Percentiles rank a stretch among this genome's conserved stretches.
phyloP scores from a whole-genome alignment of 2,113 vertebrate genomes.

The Etheostoma cragini region DNA sequence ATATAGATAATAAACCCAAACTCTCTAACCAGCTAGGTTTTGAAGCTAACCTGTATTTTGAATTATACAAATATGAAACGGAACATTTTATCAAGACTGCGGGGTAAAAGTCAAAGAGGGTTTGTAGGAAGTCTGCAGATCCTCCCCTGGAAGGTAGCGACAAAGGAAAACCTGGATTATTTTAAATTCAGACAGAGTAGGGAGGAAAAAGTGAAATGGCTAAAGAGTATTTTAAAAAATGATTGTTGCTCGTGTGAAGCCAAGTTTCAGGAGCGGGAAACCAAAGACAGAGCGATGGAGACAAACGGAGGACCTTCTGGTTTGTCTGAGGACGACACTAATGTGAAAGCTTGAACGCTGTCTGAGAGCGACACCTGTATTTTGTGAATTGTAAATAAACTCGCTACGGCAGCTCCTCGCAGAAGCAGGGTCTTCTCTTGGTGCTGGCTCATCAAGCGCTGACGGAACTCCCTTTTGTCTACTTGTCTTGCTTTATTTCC shows the following conservation, averaged over 20 bases:
- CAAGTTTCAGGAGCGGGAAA: constrained; percentile 41
- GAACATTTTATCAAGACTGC: constrained; percentile 15
- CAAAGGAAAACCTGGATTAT: constrained; percentile 6
- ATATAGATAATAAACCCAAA: background rate
- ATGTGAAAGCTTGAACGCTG: constrained; percentile 62
- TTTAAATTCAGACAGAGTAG: constrained; percentile 1
- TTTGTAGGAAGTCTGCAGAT: constrained; percentile 25
- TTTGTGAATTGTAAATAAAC: constrained; percentile 82
- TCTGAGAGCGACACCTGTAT: constrained; percentile 58
- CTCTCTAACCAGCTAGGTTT: constrained; percentile 20
- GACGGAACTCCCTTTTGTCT: constrained; percentile 37
- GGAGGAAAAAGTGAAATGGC: background rate
- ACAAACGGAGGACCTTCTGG: background rate
- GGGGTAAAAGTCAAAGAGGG: constrained; percentile 28
- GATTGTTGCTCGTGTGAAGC: constrained; percentile 17
- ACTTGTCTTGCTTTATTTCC: constrained; percentile 19
- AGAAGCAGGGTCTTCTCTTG: constrained; percentile 85
- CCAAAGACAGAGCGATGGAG: constrained; percentile 50
- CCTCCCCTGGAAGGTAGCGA: background rate
- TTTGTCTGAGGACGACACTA: constrained; percentile 30
- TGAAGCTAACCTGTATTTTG: constrained; percentile 6
- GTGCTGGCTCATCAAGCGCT: constrained; percentile 66
- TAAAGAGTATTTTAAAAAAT: background rate
- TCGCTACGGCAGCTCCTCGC: constrained; percentile 78
- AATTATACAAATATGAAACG: constrained; percentile 8